phyloP scores from a whole-genome alignment of 2,113 vertebrate species.

The Alexandromys fortis region DNA sequence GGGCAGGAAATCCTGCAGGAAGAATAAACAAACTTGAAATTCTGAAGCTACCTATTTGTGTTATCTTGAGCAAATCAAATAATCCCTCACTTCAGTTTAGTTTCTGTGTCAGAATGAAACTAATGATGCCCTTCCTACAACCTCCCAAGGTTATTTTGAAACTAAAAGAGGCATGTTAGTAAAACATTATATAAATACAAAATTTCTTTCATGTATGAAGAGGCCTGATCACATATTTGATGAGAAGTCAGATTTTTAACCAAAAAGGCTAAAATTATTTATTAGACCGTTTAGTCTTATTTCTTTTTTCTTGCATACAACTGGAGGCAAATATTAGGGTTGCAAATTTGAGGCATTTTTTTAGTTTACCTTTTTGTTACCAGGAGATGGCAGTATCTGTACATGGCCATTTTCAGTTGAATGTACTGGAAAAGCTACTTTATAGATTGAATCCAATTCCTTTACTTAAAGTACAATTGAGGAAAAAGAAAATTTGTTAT shows the following conservation, averaged over 20 bases:
- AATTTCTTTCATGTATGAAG: not conserved
- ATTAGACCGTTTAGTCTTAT: slow-evolving; percentile 37
- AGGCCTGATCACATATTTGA: not conserved
- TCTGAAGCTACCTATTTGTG: not conserved
- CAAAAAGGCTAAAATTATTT: slow-evolving; percentile 24
- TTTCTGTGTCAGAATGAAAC: slow-evolving; percentile 51
- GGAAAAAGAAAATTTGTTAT: not conserved
- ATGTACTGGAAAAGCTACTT: slow-evolving; percentile 37
- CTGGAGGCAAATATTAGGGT: not conserved
- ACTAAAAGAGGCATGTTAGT: slow-evolving; percentile 24
- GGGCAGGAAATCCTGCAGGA: not conserved
- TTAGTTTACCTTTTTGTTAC: slow-evolving; percentile 32
- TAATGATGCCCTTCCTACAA: not conserved
- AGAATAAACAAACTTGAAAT: slow-evolving; percentile 38
- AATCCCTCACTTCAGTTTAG: slow-evolving; percentile 51
- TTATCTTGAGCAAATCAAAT: slow-evolving; percentile 44
- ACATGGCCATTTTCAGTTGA: slow-evolving; percentile 43
- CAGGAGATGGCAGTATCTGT: slow-evolving; percentile 85
- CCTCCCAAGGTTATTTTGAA: slow-evolving; percentile 53
- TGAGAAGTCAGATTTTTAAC: slow-evolving; percentile 49
- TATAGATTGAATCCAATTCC: slow-evolving; percentile 28
- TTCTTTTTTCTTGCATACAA: slow-evolving; percentile 5
- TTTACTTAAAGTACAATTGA: slow-evolving; percentile 24
- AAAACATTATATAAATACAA: slow-evolving; percentile 36
- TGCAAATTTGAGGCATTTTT: not conserved